Percentiles rank a stretch among this genome's conserved stretches.
These are phyloP conservation scores for Sebastes matsubarae DNA, from an alignment of 2,797 vertebrate genomes.

Conservation along the genomic window DNA sequence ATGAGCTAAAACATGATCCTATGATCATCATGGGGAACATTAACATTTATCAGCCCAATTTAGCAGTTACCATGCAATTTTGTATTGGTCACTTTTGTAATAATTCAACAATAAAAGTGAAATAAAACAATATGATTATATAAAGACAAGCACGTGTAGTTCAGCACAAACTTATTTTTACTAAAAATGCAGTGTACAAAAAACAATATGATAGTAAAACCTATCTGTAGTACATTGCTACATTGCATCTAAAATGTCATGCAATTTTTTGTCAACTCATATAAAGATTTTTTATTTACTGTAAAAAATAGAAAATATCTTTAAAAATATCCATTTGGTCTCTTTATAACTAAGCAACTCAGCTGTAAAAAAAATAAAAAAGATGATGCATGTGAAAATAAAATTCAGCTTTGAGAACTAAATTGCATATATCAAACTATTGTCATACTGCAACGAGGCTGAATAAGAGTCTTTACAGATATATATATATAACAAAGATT, in stretches of 20 bases:
- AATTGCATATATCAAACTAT: background rate
- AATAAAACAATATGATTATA: background rate
- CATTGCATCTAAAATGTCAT: constrained; percentile 31
- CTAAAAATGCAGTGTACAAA: constrained; percentile 54
- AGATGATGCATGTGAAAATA: background rate
- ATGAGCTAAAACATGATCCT: background rate
- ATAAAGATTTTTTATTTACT: constrained; percentile 19
- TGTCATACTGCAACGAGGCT: background rate
- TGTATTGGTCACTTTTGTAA: background rate
- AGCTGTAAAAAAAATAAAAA: constrained; percentile 12
- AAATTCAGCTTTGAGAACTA: constrained; percentile 46
- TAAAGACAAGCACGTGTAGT: constrained; percentile 9
- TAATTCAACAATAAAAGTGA: background rate
- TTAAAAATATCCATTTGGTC: background rate
- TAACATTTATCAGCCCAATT: background rate
- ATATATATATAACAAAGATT: background rate
- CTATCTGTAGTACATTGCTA: constrained; percentile 71
- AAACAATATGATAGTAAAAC: constrained; percentile 84
- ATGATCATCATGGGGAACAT: background rate
- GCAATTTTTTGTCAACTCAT: constrained; percentile 20
- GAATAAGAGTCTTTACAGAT: background rate
- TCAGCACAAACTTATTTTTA: constrained; percentile 59
- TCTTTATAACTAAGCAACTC: constrained; percentile 5
- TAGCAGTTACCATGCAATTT: background rate
- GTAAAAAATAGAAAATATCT: constrained; percentile 25